These are phyloP conservation scores for Venustoraphidia nigricollis DNA, from an alignment of 2,888 invertebrate genomes.

Conservation along the genomic window DNA sequence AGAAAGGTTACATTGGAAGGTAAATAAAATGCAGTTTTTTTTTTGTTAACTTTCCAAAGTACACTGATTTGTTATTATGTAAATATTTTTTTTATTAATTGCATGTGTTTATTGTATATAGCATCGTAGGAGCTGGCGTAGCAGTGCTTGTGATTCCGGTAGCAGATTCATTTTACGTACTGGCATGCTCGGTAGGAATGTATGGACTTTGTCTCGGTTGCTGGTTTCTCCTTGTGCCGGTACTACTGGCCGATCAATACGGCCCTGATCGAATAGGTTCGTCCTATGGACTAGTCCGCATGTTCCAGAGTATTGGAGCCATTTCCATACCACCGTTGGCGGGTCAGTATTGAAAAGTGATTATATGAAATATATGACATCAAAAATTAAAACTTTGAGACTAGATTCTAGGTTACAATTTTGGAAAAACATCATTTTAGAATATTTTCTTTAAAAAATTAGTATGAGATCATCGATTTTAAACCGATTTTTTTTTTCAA, in stretches of 20 bases:
- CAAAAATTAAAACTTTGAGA: too few species aligned
- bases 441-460: too few species aligned
- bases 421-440: too few species aligned
- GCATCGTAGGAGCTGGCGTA: slow-evolving; percentile 51
- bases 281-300: slow-evolving; percentile 56
- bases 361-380: too few species aligned
- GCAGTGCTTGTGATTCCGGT: slow-evolving; percentile 52
- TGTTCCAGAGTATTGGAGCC: slow-evolving; percentile 62
- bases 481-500: too few species aligned
- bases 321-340: slow-evolving; percentile 58
- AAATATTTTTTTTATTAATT: background rate
- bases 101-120: slow-evolving; percentile 18
- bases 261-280: slow-evolving; percentile 61
- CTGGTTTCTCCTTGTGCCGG: slow-evolving; percentile 62
- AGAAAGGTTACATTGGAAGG: slow-evolving; percentile 57
- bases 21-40: slow-evolving; percentile 18
- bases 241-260: slow-evolving; percentile 55
- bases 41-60: background rate
- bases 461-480: too few species aligned
- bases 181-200: slow-evolving; percentile 47
- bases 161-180: slow-evolving; percentile 44
- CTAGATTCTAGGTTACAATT: too few species aligned
- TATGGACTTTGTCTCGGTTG: slow-evolving; percentile 61
- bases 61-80: background rate
- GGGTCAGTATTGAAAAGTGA: slow-evolving; percentile 26